A percentile compares a stretch with the other conserved stretches of the same genome.
Conservation (phyloP, 2,797 vertebrate genomes). For the Hybognathus amarus region DNA sequence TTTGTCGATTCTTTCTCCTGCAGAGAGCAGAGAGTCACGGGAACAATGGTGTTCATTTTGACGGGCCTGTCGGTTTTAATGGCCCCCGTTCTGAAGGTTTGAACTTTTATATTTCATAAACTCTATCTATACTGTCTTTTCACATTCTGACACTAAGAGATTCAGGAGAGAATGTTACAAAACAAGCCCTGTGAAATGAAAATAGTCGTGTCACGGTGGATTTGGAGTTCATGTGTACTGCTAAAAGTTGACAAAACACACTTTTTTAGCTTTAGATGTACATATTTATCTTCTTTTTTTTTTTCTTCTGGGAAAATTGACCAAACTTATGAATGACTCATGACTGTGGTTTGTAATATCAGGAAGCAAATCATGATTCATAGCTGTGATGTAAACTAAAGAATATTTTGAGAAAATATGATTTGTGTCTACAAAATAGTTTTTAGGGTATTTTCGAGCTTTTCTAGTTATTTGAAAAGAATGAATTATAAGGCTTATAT, state of each 20-base stretch:
- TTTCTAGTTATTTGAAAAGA: neutral
- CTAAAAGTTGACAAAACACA: conserved; percentile 14
- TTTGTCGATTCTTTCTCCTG: conserved; percentile 52
- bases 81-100: conserved; percentile 98
- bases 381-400: conserved; percentile 13
- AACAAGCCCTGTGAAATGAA: neutral
- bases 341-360: neutral
- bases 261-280: neutral
- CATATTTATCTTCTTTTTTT: neutral
- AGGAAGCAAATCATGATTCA: neutral
- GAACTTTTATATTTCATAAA: neutral
- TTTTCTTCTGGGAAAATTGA: neutral
- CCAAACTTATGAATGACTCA: neutral
- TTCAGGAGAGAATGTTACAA: neutral
- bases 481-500: neutral
- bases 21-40: conserved; percentile 97
- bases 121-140: neutral
- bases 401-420: neutral
- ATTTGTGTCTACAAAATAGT: conserved; percentile 25
- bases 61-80: conserved; percentile 97
- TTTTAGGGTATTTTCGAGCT: conserved; percentile 6
- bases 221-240: neutral
- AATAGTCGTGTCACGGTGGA: neutral
- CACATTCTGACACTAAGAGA: too few relatives aligned
- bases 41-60: conserved; percentile 91